Percentiles rank a stretch among this genome's conserved stretches.
phyloP scores from a whole-genome alignment of 2,888 invertebrate species.

The Tenthredo livida region DNA sequence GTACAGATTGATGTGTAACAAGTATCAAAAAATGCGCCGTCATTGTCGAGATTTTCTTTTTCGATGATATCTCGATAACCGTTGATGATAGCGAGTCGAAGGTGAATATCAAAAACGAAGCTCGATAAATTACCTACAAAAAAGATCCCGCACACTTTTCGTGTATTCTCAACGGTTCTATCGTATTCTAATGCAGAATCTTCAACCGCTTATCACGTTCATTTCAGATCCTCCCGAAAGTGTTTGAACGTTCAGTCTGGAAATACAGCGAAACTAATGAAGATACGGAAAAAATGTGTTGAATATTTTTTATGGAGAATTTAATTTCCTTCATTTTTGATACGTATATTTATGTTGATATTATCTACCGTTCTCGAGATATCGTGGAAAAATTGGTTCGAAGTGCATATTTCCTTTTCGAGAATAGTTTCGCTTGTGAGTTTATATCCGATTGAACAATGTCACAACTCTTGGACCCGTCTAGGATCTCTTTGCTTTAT shows the following conservation, averaged over 20 bases:
- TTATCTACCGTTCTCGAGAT: neutral
- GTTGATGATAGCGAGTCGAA: neutral
- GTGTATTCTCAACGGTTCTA: neutral
- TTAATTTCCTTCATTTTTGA: neutral
- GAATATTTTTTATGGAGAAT: neutral
- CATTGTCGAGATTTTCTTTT: neutral
- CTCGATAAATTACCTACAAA: neutral
- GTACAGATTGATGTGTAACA: neutral
- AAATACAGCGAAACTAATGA: neutral
- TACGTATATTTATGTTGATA: neutral
- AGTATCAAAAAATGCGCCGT: too few species aligned
- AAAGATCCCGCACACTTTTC: neutral
- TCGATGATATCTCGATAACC: neutral
- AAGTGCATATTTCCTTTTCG: neutral
- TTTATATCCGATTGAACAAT: neutral
- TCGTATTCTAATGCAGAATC: neutral
- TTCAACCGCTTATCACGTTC: neutral
- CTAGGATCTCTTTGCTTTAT: neutral
- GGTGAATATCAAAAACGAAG: neutral
- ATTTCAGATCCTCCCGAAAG: neutral
- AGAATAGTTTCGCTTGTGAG: neutral
- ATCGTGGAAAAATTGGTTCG: neutral
- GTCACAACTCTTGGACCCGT: neutral
- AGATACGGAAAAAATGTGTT: neutral
- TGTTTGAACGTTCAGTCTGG: neutral